Base-by-base conservation (phyloP, 35 echinoderm and acorn worm genomes). In the Stichopus chloronotus region DNA sequence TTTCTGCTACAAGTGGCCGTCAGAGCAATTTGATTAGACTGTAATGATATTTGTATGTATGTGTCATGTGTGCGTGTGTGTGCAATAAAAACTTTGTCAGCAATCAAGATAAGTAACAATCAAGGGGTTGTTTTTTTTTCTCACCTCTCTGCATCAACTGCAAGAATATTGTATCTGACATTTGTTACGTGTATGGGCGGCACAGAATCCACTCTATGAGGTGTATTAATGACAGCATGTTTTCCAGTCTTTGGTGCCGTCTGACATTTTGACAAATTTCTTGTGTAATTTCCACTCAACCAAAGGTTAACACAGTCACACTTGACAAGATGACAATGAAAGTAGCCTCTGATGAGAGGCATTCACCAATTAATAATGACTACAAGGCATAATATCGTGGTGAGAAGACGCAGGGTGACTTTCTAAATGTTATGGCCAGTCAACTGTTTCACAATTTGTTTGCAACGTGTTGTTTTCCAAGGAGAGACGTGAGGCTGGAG, bases 191-290 rank as follows among this genome's bases (percentile, higher is more conserved):
- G 30, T 43, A 43, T 43, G 30, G 30, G 30, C 30, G 30, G 30
- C 30, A 43, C 30, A 43, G 30, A 43, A 43, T 43, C 1, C 30
- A 43, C 30, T 43, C 30, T 43, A 43, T 43, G 30, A 43, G 30
- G 30, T 3, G 0, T 43, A 43, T 43, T 43, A 43, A 43, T 43
- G 30, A 43, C 30, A 3, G 30, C 30, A 43, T 43, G 30, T 43
- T 43, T 43, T 43, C 30, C 30, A 43, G 30, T 43, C 30, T 12
- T 83, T 55, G 43, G 9, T 55, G 80, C 80, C 80, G 43, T 55
- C 19, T 83, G 80, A 83, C 80, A 83, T 83, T 83, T 83, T 83
- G 25, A 83, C 53, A 24, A 83, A 56, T 81, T 81, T 81, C 55
- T 83, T 55, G 10, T n/a, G 8, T 13, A 20, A 43, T 25, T 78